Conservation (phyloP, 1,140 invertebrate species). For the Hycleus phaleratus region DNA sequence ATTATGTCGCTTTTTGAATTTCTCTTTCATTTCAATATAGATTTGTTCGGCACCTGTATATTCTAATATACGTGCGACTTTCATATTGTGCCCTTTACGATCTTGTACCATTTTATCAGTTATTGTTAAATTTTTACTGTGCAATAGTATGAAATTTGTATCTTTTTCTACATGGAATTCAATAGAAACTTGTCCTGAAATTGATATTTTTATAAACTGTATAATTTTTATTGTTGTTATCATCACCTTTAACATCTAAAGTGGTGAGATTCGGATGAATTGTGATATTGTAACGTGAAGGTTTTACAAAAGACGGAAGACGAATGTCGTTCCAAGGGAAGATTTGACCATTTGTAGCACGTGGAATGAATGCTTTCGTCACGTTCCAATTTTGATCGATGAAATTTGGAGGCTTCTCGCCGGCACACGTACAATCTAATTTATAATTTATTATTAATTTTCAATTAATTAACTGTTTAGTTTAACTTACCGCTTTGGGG, state of each 20-base stretch:
- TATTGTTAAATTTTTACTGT: slow-evolving; percentile 83
- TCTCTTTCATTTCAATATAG: slow-evolving; percentile 76
- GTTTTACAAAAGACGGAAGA: slow-evolving; percentile 71
- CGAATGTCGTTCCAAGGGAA: slow-evolving; percentile 87
- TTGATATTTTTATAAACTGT: background rate
- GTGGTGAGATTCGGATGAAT: slow-evolving; percentile 92
- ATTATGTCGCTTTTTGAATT: slow-evolving; percentile 67
- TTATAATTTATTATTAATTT: too few relatives aligned
- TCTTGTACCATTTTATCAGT: slow-evolving; percentile 71
- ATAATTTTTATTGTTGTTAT: too few relatives aligned
- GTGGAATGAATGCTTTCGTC: slow-evolving; percentile 48
- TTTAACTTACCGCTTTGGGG: slow-evolving; percentile 56
- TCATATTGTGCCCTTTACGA: slow-evolving; percentile 59
- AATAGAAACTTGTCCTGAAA: slow-evolving; percentile 72
- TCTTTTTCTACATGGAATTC: slow-evolving; percentile 75
- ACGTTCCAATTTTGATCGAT: slow-evolving; percentile 54
- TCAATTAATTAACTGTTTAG: background rate
- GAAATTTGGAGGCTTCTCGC: slow-evolving; percentile 55
- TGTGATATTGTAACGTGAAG: slow-evolving; percentile 79
- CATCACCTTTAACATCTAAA: slow-evolving; percentile 71
- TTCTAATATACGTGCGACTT: slow-evolving; percentile 67
- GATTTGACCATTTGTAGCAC: slow-evolving; percentile 67
- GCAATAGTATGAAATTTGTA: slow-evolving; percentile 84
- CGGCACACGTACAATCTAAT: slow-evolving; percentile 63
- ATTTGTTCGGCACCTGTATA: slow-evolving; percentile 77